Conservation (phyloP, 2,113 vertebrate genomes). For the Peromyscus leucopus region DNA sequence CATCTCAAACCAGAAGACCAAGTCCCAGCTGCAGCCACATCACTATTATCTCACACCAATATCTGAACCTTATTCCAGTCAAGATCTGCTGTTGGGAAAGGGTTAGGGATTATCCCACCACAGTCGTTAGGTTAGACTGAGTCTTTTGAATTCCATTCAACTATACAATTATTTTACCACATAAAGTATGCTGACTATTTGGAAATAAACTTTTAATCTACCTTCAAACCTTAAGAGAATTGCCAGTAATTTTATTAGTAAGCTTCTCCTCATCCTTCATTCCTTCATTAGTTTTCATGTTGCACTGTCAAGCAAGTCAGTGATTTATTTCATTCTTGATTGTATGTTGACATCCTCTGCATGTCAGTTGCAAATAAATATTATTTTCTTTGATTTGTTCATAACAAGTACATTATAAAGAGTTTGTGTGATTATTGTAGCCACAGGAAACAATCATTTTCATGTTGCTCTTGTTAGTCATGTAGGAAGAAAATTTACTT, state of each 20-base stretch:
- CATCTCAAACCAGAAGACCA: neutral
- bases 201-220: conserved; percentile 2
- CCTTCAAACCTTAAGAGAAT: neutral
- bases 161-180: neutral
- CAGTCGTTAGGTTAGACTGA: neutral
- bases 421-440: neutral
- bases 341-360: neutral
- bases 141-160: neutral
- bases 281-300: conserved; percentile 14
- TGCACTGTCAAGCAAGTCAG: conserved; percentile 19
- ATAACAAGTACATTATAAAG: neutral
- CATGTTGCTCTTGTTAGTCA: neutral
- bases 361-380: conserved; percentile 21
- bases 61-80: neutral
- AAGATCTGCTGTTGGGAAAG: neutral
- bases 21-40: neutral
- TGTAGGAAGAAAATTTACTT: conserved; percentile 43
- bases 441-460: neutral
- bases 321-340: neutral
- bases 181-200: neutral
- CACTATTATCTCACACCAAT: neutral
- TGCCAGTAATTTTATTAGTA: neutral
- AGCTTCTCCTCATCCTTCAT: neutral
- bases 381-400: conserved; percentile 14
- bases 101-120: neutral